phyloP scores from a whole-genome alignment of 2,888 invertebrate genomes.

The Epinotia bilunana region DNA sequence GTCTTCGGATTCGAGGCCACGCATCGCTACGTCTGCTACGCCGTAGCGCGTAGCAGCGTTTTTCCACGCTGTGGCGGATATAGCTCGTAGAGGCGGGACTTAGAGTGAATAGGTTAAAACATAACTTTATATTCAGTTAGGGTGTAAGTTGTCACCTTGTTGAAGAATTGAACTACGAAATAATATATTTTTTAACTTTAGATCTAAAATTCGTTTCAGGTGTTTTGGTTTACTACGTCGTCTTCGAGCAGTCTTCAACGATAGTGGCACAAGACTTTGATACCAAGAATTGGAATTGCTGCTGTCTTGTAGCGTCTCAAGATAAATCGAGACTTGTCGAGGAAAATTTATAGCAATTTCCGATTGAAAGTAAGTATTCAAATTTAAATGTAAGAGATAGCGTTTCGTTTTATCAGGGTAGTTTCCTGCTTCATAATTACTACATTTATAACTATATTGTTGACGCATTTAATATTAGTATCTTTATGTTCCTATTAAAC shows the following conservation, averaged over 20 bases:
- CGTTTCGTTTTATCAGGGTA: neutral
- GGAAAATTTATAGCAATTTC: slow-evolving; percentile 18
- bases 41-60: no score
- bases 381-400: neutral
- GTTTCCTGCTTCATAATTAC: neutral
- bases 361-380: slow-evolving; percentile 3
- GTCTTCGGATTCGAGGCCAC: no score
- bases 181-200: no score
- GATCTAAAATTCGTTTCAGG: neutral
- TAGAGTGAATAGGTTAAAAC: no score
- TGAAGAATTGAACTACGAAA: no score
- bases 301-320: slow-evolving; percentile 19
- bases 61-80: no score
- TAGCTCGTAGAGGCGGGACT: no score
- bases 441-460: neutral
- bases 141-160: no score
- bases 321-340: slow-evolving; percentile 25
- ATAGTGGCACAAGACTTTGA: slow-evolving; percentile 20
- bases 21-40: no score
- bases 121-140: no score
- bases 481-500: no score
- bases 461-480: no score
- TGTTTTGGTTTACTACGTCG: neutral
- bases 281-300: slow-evolving; percentile 29
- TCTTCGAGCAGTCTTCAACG: neutral